These are phyloP conservation scores for Mionectes macconnelli DNA, from an alignment of 2,113 vertebrate species.

Conservation along the genomic window DNA sequence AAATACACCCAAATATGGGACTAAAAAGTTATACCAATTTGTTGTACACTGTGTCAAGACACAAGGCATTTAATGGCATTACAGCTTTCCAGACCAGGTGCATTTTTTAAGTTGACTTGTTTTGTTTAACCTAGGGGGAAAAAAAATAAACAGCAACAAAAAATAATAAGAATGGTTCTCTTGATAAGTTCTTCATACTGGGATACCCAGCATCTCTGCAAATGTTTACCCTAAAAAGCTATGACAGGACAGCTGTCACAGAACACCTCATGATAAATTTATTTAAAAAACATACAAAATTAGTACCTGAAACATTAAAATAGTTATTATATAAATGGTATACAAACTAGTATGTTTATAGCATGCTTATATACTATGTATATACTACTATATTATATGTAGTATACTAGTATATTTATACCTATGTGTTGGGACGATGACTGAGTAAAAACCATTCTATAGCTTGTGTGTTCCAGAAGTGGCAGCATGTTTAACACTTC, in stretches of 20 bases:
- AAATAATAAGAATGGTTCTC: not conserved
- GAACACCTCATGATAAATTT: not conserved
- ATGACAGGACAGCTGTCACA: not conserved
- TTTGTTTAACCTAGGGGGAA: not conserved
- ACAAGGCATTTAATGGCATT: slow-evolving; percentile 1
- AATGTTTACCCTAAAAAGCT: not conserved
- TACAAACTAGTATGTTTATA: not conserved
- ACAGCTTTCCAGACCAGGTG: not conserved
- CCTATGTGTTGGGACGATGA: not conserved
- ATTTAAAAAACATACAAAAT: not conserved
- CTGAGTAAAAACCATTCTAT: not conserved
- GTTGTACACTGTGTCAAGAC: not conserved
- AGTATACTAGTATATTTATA: not conserved
- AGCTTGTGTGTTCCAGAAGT: not conserved
- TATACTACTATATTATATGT: too few species aligned
- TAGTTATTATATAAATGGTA: not conserved
- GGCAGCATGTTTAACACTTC: not conserved
- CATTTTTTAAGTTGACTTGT: not conserved
- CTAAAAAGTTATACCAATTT: slow-evolving; percentile 30
- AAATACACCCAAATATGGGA: not conserved
- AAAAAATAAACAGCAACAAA: not conserved
- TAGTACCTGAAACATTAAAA: not conserved
- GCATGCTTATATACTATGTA: too few species aligned
- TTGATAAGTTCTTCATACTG: not conserved
- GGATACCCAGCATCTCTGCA: not conserved